phyloP scores from a whole-genome alignment of 1,140 invertebrate genomes.

The Pseudomyrmex sp. region DNA sequence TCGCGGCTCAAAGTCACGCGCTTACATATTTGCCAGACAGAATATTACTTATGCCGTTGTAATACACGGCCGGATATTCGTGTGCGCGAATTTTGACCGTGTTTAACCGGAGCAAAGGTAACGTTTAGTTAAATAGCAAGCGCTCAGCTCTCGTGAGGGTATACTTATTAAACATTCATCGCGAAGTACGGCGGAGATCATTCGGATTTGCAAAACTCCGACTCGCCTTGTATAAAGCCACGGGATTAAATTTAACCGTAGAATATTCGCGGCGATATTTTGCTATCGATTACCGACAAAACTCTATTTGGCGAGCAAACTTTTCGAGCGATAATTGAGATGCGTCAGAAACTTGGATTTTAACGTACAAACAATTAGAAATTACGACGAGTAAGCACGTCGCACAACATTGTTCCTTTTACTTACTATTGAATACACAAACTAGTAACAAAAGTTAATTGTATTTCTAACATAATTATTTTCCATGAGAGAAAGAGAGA shows the following conservation, averaged over 20 bases:
- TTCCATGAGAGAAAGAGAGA: no score
- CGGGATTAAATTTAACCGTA: constrained; percentile 20
- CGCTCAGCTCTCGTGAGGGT: neutral
- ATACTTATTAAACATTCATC: constrained; percentile 47
- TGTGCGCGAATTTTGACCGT: constrained; percentile 9
- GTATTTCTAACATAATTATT: no score
- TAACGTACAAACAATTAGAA: neutral
- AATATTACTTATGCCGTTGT: constrained; percentile 37
- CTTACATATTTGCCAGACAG: constrained; percentile 24
- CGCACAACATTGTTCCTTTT: no score
- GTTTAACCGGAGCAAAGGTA: constrained; percentile 46
- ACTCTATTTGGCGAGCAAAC: neutral
- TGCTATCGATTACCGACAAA: neutral
- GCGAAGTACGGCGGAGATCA: neutral
- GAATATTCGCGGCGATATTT: neutral
- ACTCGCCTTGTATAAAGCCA: neutral
- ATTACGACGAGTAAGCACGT: neutral
- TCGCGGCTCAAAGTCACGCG: neutral
- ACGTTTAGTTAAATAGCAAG: constrained; percentile 54
- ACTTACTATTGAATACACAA: no score
- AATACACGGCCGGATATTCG: neutral
- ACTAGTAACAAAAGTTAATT: no score
- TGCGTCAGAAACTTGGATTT: neutral
- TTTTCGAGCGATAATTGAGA: neutral
- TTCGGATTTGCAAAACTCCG: constrained; percentile 19